A percentile compares a stretch with the other conserved stretches of the same genome.
Conservation (phyloP, 2,888 invertebrate genomes). For the Polylopha cassiicola region DNA sequence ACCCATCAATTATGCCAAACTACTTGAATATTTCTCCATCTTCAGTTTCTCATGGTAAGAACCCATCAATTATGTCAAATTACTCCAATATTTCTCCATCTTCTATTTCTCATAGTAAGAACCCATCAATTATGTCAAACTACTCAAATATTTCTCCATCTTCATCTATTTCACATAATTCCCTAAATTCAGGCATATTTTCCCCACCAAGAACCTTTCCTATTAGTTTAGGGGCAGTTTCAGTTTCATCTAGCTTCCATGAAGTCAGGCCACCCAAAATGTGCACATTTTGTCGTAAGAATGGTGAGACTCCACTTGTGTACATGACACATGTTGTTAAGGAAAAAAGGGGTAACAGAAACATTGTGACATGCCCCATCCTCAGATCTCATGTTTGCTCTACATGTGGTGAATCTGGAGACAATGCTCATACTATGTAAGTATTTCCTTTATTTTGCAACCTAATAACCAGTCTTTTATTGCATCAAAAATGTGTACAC, state of each 20-base stretch:
- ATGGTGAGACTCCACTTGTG: conserved; percentile 60
- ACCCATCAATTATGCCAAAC: conserved; percentile 21
- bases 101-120: conserved; percentile 1
- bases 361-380: conserved; percentile 61
- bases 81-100: conserved; percentile 21
- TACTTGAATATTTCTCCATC: conserved; percentile 23
- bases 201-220: conserved; percentile 6
- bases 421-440: conserved; percentile 69
- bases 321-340: conserved; percentile 58
- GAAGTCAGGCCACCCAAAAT: conserved; percentile 34
- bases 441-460: conserved; percentile 30
- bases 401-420: conserved; percentile 55
- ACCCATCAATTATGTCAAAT: too few species aligned
- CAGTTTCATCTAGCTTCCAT: conserved; percentile 22
- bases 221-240: not conserved
- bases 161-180: conserved; percentile 15
- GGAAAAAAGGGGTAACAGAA: conserved; percentile 43
- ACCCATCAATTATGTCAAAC: not conserved
- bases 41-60: conserved; percentile 21
- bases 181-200: conserved; percentile 11
- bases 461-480: too few species aligned
- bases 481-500: too few species aligned
- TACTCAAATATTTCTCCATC: too few species aligned
- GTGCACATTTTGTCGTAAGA: conserved; percentile 65
- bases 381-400: conserved; percentile 57